Base-by-base conservation (phyloP, 2,113 vertebrate genomes). In the Sapayoa aenigma region DNA sequence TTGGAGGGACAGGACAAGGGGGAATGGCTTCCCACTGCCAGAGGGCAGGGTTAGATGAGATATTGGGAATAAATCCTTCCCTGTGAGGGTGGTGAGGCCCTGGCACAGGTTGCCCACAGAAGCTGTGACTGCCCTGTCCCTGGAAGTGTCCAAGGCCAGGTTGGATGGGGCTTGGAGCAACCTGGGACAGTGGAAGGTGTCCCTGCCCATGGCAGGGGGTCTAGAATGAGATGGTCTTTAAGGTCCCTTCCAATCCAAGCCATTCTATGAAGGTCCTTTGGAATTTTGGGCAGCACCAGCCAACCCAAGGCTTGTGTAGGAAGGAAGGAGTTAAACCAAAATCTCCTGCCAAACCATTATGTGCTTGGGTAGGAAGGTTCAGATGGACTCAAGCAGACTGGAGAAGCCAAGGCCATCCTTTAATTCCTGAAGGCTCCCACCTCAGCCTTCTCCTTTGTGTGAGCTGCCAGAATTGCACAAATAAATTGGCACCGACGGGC, bases 401-500 rank as follows among this genome's bases (percentile, higher is more conserved):
- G 82, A 85, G 86, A 76, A 69, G 74, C 42, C 8, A 9, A 68
- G 28, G 46, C 91, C 76, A 23, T 69, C 50, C 37, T 87, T 91
- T 90, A 60, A 23, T 83, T 90, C 56, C 52, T 74, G 60, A 81
- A 94, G 90, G 85, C 62, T 91, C 84, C 74, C 16, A 20, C 93
- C 84, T 82, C 81, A 52, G 56, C 91, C 87, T 95, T 94, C 73
- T 50, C 92, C 94, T 96, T 80, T 93, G 83, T 87, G 21, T 6
- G 21, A 91, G 92, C 94, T 77, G 35, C 96, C 93, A 90, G 96
- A 95, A 97, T 19, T 11, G 49, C 79, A 44, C 96, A 96, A 97
- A 97, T 97, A 98, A 98, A 97, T 97, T 94, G 97, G 94, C 91
- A 89, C 96, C 12, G 14, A 80, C 31, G 11, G 31, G 89, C 98